A percentile compares a stretch with the other conserved stretches of the same genome.
Evolutionary conservation across 2,113 vertebrate genomes (phyloP).

Genomic region (Pyrgilauda ruficollis): DNA sequence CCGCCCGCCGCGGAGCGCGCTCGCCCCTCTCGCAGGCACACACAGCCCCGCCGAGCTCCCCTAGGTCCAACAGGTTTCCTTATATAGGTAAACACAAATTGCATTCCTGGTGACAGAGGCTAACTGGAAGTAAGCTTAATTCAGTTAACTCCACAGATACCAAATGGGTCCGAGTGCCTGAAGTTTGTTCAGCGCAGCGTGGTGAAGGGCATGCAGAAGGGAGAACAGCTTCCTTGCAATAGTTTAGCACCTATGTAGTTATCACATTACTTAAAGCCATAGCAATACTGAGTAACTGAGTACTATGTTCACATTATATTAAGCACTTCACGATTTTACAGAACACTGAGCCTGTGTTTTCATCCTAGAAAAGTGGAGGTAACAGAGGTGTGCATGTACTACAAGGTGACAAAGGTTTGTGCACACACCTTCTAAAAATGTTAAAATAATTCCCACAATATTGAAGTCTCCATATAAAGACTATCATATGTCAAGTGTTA

Average conservation of each 20-base stretch:
- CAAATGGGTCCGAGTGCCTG: not conserved
- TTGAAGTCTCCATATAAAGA: not conserved
- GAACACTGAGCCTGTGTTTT: not conserved
- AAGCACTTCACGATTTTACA: accelerated
- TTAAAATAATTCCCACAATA: not conserved
- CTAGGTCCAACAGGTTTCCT: conserved; percentile 75
- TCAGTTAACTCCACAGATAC: conserved; percentile 72
- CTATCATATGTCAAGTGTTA: no score
- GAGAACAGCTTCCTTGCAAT: not conserved
- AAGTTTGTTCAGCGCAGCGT: not conserved
- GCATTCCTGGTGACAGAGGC: conserved; percentile 68
- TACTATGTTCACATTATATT: not conserved
- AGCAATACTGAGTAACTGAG: not conserved
- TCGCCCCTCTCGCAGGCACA: conserved; percentile 39
- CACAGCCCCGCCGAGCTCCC: conserved; percentile 52
- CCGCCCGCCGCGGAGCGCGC: conserved; percentile 50
- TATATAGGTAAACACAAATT: conserved; percentile 79
- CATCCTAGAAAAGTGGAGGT: not conserved
- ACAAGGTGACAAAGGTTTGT: not conserved
- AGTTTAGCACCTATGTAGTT: not conserved
- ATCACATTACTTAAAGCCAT: not conserved
- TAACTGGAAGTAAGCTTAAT: conserved; percentile 53
- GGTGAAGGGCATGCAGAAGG: not conserved
- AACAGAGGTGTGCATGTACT: not conserved
- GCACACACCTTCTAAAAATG: accelerated